These are phyloP conservation scores for Drosophila peninsularis DNA, from an alignment of 2,888 invertebrate genomes.

Conservation along the genomic window DNA sequence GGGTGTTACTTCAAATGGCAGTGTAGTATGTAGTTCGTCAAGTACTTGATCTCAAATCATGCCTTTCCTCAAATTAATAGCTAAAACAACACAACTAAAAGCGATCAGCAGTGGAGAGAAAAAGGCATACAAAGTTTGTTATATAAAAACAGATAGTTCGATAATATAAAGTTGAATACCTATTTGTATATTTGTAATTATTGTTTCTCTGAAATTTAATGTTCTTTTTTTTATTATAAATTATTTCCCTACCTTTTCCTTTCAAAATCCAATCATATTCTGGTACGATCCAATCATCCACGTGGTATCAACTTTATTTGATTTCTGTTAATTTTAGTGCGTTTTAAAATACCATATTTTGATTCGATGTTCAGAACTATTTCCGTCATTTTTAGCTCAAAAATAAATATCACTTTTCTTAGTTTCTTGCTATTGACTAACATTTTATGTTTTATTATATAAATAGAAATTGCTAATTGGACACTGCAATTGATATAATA, in stretches of 20 bases:
- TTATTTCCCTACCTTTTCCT: neutral
- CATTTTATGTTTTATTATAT: slow-evolving; percentile 67
- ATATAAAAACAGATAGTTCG: neutral
- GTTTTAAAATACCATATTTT: slow-evolving; percentile 10
- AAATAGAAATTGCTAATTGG: slow-evolving; percentile 74
- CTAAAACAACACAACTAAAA: neutral
- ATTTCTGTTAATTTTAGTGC: slow-evolving; percentile 2
- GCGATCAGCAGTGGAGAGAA: neutral
- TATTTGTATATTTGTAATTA: neutral
- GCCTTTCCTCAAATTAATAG: neutral
- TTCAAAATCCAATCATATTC: neutral
- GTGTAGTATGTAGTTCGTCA: neutral
- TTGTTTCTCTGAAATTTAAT: too few relatives aligned
- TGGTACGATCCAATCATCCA: slow-evolving; percentile 3
- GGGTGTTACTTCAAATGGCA: neutral
- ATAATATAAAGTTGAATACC: neutral
- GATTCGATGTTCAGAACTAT: slow-evolving; percentile 5
- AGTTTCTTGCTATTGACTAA: slow-evolving; percentile 45
- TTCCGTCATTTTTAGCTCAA: slow-evolving; percentile 26
- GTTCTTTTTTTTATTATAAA: neutral
- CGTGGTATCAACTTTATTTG: slow-evolving; percentile 20
- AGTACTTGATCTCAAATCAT: neutral
- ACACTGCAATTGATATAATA: slow-evolving; percentile 58
- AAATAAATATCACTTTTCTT: slow-evolving; percentile 23
- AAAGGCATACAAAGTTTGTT: neutral